phyloP scores from a whole-genome alignment of 2,113 vertebrate genomes.

The Natator depressus region DNA sequence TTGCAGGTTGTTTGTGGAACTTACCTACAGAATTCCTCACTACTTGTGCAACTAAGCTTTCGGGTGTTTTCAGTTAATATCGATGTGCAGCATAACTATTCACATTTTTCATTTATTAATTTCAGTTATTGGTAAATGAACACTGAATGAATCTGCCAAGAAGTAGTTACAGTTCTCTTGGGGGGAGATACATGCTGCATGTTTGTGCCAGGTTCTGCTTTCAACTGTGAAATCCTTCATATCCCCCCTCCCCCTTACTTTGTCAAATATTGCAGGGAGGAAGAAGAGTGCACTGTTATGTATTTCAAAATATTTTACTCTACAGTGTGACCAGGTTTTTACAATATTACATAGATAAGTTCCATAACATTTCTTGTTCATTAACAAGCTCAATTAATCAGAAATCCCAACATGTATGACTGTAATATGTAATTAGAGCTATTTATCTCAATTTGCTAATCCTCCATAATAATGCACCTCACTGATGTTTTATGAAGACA shows the following conservation, averaged over 20 bases:
- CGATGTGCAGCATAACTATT: background rate
- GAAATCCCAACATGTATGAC: background rate
- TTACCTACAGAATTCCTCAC: background rate
- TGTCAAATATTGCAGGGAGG: background rate
- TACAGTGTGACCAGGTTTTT: background rate
- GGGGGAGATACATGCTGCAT: background rate
- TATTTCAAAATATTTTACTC: background rate
- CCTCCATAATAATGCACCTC: background rate
- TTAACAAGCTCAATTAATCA: background rate
- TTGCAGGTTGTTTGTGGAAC: background rate
- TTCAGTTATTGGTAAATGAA: background rate
- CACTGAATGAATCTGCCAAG: background rate
- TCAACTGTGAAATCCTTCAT: too few species aligned
- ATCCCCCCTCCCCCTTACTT: background rate
- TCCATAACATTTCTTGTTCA: background rate
- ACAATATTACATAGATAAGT: background rate
- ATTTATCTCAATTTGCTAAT: background rate
- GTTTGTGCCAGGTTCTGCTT: background rate
- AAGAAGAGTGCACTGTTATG: background rate
- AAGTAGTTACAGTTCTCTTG: background rate
- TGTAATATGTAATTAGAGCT: background rate
- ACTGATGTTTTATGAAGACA: background rate
- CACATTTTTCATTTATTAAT: background rate
- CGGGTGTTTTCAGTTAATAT: background rate
- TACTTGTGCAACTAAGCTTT: background rate